These are phyloP conservation scores for Pelodiscus sinensis DNA, from an alignment of 2,113 vertebrate genomes.

Conservation along the genomic window DNA sequence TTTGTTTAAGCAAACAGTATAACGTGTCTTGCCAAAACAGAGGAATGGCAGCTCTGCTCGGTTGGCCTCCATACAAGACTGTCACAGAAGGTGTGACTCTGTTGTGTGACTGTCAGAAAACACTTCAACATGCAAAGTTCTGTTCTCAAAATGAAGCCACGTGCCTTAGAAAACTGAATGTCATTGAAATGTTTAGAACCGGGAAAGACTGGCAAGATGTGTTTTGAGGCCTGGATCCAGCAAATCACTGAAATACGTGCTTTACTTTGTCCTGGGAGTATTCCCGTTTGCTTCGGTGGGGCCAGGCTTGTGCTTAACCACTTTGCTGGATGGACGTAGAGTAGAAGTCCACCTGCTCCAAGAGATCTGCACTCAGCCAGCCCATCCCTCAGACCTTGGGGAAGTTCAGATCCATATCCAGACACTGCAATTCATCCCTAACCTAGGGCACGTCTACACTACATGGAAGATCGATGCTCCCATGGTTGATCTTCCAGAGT, in stretches of 20 bases:
- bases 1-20: not conserved
- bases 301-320: constrained; percentile 44
- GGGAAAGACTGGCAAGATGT: not conserved
- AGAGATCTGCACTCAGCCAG: constrained; percentile 34
- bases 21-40: not conserved
- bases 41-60: not conserved
- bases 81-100: not conserved
- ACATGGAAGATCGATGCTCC: too few species aligned
- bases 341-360: constrained; percentile 17
- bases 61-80: not conserved
- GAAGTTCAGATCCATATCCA: constrained; percentile 34
- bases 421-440: not conserved
- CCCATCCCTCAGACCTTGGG: constrained; percentile 31
- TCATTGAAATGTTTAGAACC: constrained; percentile 14
- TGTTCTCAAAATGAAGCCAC: constrained; percentile 30
- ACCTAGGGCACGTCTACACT: not conserved
- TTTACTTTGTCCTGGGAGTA: not conserved
- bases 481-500: too few species aligned
- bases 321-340: constrained; percentile 45
- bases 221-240: constrained; percentile 47
- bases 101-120: not conserved
- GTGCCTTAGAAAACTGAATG: constrained; percentile 15
- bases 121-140: not conserved
- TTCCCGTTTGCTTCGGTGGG: constrained; percentile 34
- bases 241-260: not conserved